phyloP scores from a whole-genome alignment of 2,113 vertebrate species.

The Scytalopus superciliaris region DNA sequence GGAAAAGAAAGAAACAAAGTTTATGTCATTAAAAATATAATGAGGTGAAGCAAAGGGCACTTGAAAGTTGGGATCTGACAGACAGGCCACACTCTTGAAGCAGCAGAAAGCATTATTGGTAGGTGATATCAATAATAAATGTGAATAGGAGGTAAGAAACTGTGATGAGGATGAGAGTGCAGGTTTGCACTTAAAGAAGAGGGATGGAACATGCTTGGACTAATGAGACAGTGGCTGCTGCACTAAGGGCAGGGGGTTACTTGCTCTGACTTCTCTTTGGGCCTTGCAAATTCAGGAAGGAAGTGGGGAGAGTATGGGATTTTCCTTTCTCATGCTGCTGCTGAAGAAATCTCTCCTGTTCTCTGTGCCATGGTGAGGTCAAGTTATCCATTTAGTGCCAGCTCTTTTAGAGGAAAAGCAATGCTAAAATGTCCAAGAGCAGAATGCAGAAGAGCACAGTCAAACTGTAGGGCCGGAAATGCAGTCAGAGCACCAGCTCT shows the following conservation, averaged over 20 bases:
- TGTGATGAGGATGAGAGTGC: neutral
- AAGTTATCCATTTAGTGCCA: neutral
- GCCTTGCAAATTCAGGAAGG: neutral
- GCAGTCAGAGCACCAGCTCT: neutral
- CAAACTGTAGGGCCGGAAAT: neutral
- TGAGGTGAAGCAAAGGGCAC: neutral
- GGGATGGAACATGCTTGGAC: neutral
- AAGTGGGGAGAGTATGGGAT: neutral
- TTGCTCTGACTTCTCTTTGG: neutral
- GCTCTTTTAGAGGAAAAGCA: neutral
- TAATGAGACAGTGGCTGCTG: neutral
- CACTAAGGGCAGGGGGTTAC: neutral
- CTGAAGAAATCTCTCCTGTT: neutral
- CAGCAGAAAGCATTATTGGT: conserved; percentile 25
- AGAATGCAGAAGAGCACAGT: neutral
- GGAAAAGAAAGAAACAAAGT: neutral
- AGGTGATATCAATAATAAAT: conserved; percentile 46
- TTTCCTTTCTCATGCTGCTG: neutral
- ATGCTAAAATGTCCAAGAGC: neutral
- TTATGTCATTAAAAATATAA: conserved; percentile 11
- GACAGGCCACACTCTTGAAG: neutral
- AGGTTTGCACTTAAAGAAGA: neutral
- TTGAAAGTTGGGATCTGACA: neutral
- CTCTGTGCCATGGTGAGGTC: rapidly evolving
- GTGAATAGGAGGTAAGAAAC: neutral